Conservation (phyloP, 2,113 vertebrate genomes). For the Crotalus tigris region DNA sequence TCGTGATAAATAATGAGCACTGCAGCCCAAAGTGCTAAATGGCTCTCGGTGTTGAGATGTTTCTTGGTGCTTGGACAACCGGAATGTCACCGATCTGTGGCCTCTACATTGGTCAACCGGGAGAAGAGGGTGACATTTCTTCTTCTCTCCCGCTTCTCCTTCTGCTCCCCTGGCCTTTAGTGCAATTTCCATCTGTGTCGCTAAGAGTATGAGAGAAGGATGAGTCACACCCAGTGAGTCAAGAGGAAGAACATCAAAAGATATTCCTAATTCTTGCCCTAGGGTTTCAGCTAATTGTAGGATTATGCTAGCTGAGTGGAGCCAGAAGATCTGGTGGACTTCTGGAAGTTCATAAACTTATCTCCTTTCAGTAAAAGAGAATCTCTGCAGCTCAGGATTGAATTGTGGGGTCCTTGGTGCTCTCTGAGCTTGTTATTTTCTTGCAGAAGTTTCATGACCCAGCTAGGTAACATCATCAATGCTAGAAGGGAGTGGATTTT, state of each 20-base stretch:
- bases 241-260: neutral
- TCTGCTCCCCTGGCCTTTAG: neutral
- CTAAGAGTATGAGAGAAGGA: neutral
- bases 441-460: no score
- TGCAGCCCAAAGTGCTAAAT: neutral
- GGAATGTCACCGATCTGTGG: neutral
- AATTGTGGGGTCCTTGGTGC: neutral
- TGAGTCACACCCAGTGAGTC: neutral
- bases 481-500: no score
- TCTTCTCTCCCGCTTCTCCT: neutral
- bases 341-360: neutral
- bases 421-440: neutral
- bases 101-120: neutral
- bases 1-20: neutral
- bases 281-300: neutral
- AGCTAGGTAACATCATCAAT: no score
- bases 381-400: neutral
- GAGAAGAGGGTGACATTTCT: neutral
- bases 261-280: neutral
- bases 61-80: neutral
- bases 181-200: neutral
- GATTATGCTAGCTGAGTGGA: neutral
- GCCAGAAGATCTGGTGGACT: neutral
- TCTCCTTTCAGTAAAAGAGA: neutral
- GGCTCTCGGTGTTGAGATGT: neutral